Evolutionary conservation across 2,113 vertebrate species (phyloP), one percentile per base, ranked within the genome.

Genomic region (Bos taurus): DNA sequence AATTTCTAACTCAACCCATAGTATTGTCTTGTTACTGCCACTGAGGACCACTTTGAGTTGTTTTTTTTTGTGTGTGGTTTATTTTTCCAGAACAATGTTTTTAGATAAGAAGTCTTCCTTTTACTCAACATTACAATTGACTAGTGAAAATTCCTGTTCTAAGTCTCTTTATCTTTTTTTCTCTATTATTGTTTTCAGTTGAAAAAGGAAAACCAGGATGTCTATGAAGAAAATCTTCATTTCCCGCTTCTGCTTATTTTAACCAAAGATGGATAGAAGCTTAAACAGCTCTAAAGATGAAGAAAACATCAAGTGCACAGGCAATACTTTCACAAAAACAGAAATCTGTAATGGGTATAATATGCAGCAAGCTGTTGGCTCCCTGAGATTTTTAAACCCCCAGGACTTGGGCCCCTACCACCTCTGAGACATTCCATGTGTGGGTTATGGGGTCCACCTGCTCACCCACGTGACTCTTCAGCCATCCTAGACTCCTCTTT

Each of bases 171-270:
- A 98, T 86, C 90, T 94, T 90, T 97, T 97, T 62, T 67, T 89
- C 82, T 98, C 98, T 98, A 82, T 98, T 97, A 30, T 91, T 92
- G 97, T 99, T 99, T 99, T 94, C 99, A 99, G 99, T 99, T 99
- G 99, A 99, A 99, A 99, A 99, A 98, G 59, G 99, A 99, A 98
- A 99, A 99, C 92, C 99, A 99, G 86, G 99, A 99, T 56, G 98
- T 97, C 9, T 99, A 99, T 56, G 99, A 99, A 50, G 99, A 99
- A 98, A 99, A 99, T 96, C 99, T 99, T 98, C 99, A 99, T 99
- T 99, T 99, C 95, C 99, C 99, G 84, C 97, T 99, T 98, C 99
- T 99, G 98, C 98, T 99, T 91, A 97, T 99, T 97, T 98, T 99
- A 98, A 99, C 99, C 97, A 99, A 99, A 98, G 98, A 97, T 86